Conservation (phyloP, 2,113 vertebrate genomes). For the Carollia perspicillata region DNA sequence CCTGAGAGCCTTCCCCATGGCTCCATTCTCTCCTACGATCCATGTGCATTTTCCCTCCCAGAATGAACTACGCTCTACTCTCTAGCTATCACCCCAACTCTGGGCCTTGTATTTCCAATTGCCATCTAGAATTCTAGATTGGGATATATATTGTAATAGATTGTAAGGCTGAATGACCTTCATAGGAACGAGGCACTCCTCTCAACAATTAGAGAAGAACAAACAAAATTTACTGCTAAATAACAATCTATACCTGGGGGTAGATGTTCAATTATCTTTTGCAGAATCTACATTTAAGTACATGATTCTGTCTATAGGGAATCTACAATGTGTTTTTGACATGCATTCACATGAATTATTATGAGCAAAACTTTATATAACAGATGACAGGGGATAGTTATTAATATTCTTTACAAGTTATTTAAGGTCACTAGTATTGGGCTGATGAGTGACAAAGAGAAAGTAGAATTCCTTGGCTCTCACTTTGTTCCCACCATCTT, state of each 20-base stretch:
- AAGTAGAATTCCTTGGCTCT: neutral
- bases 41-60: neutral
- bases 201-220: neutral
- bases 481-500: neutral
- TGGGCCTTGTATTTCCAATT: neutral
- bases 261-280: neutral
- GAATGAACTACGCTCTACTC: neutral
- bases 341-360: neutral
- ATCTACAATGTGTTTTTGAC: neutral
- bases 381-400: neutral
- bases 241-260: neutral
- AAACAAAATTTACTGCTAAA: neutral
- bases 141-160: neutral
- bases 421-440: neutral
- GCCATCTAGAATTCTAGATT: neutral
- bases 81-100: neutral
- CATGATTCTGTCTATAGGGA: neutral
- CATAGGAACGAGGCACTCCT: neutral
- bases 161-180: neutral
- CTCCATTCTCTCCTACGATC: neutral
- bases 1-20: neutral
- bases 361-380: neutral
- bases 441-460: neutral
- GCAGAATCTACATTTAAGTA: neutral
- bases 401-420: neutral